Evolutionary conservation across 2,888 invertebrate genomes (phyloP).

Genomic region (Drosophila percnosoma): DNA sequence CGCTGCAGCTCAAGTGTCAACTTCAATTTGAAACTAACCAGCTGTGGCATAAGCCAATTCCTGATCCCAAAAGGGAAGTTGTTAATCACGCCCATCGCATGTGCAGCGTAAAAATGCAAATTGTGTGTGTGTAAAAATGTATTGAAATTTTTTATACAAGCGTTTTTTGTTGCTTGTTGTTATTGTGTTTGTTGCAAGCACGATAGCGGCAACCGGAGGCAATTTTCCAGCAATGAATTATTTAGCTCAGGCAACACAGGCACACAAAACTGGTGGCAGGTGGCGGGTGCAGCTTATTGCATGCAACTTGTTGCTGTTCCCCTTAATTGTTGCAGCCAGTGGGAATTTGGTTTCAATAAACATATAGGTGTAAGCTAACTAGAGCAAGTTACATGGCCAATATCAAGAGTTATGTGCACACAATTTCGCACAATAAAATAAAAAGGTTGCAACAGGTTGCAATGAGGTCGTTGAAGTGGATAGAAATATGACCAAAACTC

Average conservation of each 20-base stretch:
- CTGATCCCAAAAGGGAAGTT: slow-evolving; percentile 61
- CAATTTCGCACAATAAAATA: slow-evolving; percentile 31
- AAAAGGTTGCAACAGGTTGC: slow-evolving; percentile 18
- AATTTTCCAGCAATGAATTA: slow-evolving; percentile 70
- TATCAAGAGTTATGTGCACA: slow-evolving; percentile 41
- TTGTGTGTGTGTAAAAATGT: slow-evolving; percentile 58
- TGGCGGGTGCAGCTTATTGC: slow-evolving; percentile 7
- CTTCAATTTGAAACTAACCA: slow-evolving; percentile 56
- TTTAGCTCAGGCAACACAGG: slow-evolving; percentile 28
- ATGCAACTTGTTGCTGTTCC: slow-evolving; percentile 63
- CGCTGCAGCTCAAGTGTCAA: slow-evolving; percentile 59
- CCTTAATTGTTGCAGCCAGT: slow-evolving; percentile 48
- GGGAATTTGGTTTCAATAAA: slow-evolving; percentile 59
- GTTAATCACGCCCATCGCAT: slow-evolving; percentile 74
- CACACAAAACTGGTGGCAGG: slow-evolving; percentile 5
- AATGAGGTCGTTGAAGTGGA: slow-evolving; percentile 4
- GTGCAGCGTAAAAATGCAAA: slow-evolving; percentile 65
- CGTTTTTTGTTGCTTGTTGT: neutral
- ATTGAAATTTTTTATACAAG: slow-evolving; percentile 49
- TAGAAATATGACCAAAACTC: slow-evolving; percentile 7
- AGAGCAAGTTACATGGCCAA: slow-evolving; percentile 57
- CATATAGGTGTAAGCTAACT: slow-evolving; percentile 22
- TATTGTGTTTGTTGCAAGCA: slow-evolving; percentile 27
- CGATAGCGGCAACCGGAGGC: slow-evolving; percentile 68
- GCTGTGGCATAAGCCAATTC: slow-evolving; percentile 45